Evolutionary conservation across 2,797 vertebrate species (phyloP).

Genomic region (Poecilia velifera): DNA sequence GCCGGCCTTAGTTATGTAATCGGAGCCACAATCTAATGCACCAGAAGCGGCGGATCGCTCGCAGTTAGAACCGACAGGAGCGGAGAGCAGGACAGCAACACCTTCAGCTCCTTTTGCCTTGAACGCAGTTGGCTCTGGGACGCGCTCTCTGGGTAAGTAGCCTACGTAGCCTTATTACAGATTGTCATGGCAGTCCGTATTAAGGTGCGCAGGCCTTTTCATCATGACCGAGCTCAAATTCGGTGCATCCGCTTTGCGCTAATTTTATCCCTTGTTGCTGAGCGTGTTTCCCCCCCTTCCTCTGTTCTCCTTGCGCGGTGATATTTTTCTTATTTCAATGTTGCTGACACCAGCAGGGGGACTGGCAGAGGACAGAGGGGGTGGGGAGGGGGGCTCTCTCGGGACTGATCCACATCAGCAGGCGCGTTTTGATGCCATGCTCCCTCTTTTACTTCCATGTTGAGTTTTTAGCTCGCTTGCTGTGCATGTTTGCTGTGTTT

Average conservation of each 20-base stretch:
- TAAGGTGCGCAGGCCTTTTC: slow-evolving; percentile 70
- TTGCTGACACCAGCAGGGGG: slow-evolving; percentile 77
- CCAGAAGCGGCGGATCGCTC: slow-evolving; percentile 63
- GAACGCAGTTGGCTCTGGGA: slow-evolving; percentile 78
- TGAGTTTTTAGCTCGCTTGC: slow-evolving; percentile 45
- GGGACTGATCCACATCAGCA: slow-evolving; percentile 49
- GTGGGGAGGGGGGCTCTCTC: slow-evolving; percentile 40
- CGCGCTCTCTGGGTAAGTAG: slow-evolving; percentile 79
- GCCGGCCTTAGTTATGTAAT: slow-evolving; percentile 70
- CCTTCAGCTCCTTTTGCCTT: slow-evolving; percentile 52
- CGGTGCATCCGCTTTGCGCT: slow-evolving; percentile 73
- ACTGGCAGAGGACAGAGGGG: slow-evolving; percentile 68
- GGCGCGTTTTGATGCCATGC: slow-evolving; percentile 55
- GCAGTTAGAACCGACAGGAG: slow-evolving; percentile 33
- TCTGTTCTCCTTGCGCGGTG: slow-evolving; percentile 46
- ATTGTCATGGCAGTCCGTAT: slow-evolving; percentile 72
- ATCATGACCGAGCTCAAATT: slow-evolving; percentile 54
- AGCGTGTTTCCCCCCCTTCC: slow-evolving; percentile 42
- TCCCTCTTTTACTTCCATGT: slow-evolving; percentile 54
- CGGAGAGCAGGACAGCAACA: slow-evolving; percentile 65
- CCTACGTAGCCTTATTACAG: slow-evolving; percentile 76
- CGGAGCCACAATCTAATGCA: slow-evolving; percentile 66
- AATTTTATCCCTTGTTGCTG: slow-evolving; percentile 78
- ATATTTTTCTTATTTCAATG: slow-evolving; percentile 76
- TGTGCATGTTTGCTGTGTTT: slow-evolving; percentile 2